A percentile compares a stretch with the other conserved stretches of the same genome.
Evolutionary conservation across 2,113 vertebrate species (phyloP).

Genomic region (Tachysurus fulvidraco): DNA sequence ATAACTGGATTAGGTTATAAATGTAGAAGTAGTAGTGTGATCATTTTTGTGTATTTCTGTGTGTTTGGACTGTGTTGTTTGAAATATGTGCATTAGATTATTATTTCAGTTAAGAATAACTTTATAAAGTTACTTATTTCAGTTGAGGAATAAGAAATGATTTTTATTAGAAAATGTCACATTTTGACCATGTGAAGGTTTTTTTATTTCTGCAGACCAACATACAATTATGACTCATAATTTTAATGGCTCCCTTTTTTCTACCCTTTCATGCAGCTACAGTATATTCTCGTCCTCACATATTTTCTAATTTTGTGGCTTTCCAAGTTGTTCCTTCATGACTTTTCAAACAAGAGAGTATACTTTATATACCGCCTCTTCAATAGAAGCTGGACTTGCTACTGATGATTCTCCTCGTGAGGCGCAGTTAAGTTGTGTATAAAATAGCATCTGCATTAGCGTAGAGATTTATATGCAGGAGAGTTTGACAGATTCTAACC

Average conservation of each 20-base stretch:
- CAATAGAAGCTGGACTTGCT: background rate
- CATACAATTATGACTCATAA: constrained; percentile 10
- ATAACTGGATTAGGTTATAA: background rate
- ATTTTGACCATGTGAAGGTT: background rate
- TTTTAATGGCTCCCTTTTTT: background rate
- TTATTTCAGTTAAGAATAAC: background rate
- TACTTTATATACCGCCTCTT: background rate
- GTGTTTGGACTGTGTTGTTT: background rate
- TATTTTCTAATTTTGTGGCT: constrained; percentile 1
- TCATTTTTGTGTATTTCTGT: background rate
- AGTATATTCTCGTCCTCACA: background rate
- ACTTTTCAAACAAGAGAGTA: background rate
- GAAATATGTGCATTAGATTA: background rate
- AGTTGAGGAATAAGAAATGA: background rate
- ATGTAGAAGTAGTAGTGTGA: background rate
- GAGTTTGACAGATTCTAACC: constrained; percentile 1
- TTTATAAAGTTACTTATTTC: background rate
- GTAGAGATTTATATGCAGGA: background rate
- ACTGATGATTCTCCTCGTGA: constrained; percentile 29
- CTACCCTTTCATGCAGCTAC: background rate
- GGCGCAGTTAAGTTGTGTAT: constrained; percentile 13
- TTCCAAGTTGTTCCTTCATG: background rate
- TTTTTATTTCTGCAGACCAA: background rate
- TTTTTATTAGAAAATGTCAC: background rate
- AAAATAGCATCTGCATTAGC: constrained; percentile 6